phyloP scores from a whole-genome alignment of 2,113 vertebrate species.

The Erinaceus europaeus region DNA sequence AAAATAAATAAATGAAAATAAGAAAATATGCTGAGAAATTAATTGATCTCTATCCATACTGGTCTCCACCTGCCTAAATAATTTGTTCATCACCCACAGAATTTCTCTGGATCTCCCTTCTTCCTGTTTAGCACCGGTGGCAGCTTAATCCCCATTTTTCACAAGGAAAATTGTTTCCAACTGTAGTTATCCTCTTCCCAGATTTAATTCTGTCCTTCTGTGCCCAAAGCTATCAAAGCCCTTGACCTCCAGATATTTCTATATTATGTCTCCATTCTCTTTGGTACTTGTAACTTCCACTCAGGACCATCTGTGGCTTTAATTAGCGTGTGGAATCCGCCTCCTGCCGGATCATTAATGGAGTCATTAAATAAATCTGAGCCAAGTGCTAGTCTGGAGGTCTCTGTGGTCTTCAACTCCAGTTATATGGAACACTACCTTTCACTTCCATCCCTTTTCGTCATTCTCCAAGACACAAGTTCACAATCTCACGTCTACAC shows the following conservation, averaged over 20 bases:
- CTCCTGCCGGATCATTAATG: slow-evolving; percentile 59
- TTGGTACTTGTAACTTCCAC: slow-evolving; percentile 56
- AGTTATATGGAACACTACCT: slow-evolving; percentile 43
- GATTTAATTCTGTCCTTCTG: slow-evolving; percentile 59
- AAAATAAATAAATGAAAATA: too few relatives aligned
- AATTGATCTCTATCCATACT: slow-evolving; percentile 18
- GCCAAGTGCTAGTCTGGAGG: background rate
- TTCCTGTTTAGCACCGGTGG: slow-evolving; percentile 23
- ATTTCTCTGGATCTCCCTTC: background rate
- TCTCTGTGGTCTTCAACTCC: slow-evolving; percentile 49
- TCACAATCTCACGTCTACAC: slow-evolving; percentile 12
- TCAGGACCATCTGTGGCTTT: slow-evolving; percentile 59
- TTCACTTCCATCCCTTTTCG: background rate
- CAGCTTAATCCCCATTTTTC: background rate
- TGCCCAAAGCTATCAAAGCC: slow-evolving; percentile 50
- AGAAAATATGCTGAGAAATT: too few relatives aligned
- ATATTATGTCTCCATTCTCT: slow-evolving; percentile 58
- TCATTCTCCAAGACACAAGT: background rate
- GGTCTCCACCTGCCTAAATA: slow-evolving; percentile 6
- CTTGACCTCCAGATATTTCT: slow-evolving; percentile 50
- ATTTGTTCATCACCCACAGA: background rate
- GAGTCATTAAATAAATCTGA: slow-evolving; percentile 61
- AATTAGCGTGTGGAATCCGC: slow-evolving; percentile 67
- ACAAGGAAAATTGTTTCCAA: slow-evolving; percentile 35
- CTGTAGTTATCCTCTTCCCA: slow-evolving; percentile 43